phyloP scores from a whole-genome alignment of 1,140 invertebrate genomes.

The Pseudomyrmex sp. region DNA sequence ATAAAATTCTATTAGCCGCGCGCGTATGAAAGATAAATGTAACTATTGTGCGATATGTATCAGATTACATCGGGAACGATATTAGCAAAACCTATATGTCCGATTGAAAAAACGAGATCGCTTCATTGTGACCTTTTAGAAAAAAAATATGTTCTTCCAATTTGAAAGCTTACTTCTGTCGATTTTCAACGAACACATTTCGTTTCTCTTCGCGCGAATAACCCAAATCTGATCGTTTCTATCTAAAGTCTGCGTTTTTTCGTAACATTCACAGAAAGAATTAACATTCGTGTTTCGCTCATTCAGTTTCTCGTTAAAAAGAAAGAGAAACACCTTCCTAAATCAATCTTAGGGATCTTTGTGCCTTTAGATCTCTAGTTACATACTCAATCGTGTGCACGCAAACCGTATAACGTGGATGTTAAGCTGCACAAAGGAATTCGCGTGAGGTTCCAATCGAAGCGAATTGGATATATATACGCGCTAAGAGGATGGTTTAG shows the following conservation, averaged over 20 bases:
- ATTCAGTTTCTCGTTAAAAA: constrained; percentile 29
- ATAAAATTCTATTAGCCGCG: constrained; percentile 45
- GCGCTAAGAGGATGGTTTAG: constrained; percentile 37
- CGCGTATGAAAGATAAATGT: constrained; percentile 18
- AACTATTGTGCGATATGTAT: neutral
- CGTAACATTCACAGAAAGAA: constrained; percentile 15
- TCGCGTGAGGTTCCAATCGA: neutral
- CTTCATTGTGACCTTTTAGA: constrained; percentile 18
- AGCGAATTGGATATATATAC: constrained; percentile 27
- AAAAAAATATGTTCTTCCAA: constrained; percentile 19
- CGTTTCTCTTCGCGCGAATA: neutral
- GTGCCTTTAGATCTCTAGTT: constrained; percentile 78
- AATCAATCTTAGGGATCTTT: constrained; percentile 61
- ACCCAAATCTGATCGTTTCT: neutral
- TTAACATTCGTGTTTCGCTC: constrained; percentile 28
- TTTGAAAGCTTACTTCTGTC: constrained; percentile 2
- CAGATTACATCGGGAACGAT: constrained; percentile 21
- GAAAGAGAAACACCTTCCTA: constrained; percentile 30
- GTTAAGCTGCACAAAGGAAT: constrained; percentile 23
- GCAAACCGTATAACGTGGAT: constrained; percentile 37
- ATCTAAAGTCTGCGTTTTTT: constrained; percentile 1
- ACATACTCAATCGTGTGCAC: constrained; percentile 73
- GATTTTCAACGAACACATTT: constrained; percentile 10
- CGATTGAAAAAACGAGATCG: constrained; percentile 20
- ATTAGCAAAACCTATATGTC: constrained; percentile 12